phyloP scores from a whole-genome alignment of 2,888 invertebrate species.

The Tipula helvola region DNA sequence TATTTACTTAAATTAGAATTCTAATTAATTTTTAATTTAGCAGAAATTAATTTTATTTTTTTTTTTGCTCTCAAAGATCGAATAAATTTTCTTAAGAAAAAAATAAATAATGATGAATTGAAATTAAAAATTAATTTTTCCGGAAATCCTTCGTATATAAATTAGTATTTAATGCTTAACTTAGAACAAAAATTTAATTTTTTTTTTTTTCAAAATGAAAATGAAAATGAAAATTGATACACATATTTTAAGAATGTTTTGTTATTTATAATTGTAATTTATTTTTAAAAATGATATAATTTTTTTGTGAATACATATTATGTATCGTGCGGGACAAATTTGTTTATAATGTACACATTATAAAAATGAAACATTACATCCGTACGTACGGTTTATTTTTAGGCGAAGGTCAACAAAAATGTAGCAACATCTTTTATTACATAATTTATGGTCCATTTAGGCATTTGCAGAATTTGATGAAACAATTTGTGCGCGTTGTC shows the following conservation, averaged over 20 bases:
- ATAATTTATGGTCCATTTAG: not conserved
- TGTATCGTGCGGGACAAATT: not conserved
- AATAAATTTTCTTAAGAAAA: not conserved
- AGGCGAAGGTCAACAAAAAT: not conserved
- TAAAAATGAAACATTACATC: not conserved
- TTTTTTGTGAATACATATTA: too few species aligned
- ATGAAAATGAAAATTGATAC: not conserved
- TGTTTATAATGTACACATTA: not conserved
- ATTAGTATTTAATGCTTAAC: not conserved
- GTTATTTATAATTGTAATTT: not conserved
- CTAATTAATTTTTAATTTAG: not conserved
- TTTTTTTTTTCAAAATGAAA: not conserved
- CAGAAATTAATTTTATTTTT: not conserved
- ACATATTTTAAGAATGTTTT: not conserved
- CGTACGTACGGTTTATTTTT: not conserved
- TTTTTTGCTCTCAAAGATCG: not conserved
- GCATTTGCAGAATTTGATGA: not conserved
- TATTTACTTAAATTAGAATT: not conserved
- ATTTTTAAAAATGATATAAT: not conserved
- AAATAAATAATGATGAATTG: not conserved
- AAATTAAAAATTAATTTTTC: not conserved
- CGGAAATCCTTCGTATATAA: not conserved
- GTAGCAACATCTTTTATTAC: not conserved
- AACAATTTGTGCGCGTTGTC: not conserved
- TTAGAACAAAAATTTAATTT: not conserved